These are phyloP conservation scores for Heterohyrax brucei DNA, from an alignment of 2,797 vertebrate species.

Conservation along the genomic window DNA sequence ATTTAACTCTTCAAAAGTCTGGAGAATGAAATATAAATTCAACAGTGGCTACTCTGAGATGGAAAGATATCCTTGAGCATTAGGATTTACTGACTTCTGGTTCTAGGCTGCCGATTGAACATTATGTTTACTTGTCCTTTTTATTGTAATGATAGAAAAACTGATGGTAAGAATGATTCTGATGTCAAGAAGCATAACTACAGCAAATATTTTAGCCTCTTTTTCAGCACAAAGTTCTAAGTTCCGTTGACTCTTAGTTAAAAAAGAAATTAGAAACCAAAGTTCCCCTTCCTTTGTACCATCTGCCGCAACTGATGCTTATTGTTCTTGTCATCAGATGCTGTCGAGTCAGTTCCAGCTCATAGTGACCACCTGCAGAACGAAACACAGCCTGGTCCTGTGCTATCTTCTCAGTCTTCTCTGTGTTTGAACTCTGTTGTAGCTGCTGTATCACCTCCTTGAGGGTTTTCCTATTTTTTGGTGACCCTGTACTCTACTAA, in stretches of 20 bases:
- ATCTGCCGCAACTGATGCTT: background rate
- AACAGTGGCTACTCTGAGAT: background rate
- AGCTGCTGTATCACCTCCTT: too few relatives aligned
- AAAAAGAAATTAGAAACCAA: background rate
- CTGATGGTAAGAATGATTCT: background rate
- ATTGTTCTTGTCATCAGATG: too few relatives aligned
- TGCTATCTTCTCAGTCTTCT: too few relatives aligned
- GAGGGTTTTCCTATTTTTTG: too few relatives aligned
- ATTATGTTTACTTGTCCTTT: background rate
- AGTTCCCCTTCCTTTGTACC: too few relatives aligned
- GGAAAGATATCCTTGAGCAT: background rate
- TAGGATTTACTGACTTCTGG: background rate
- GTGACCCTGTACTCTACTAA: too few relatives aligned
- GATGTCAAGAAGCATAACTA: background rate
- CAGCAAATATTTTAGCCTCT: background rate
- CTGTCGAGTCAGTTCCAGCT: too few relatives aligned
- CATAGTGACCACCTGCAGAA: too few relatives aligned
- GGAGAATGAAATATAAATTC: too few relatives aligned
- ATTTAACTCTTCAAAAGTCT: too few relatives aligned
- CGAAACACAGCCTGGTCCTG: too few relatives aligned
- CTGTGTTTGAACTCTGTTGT: too few relatives aligned
- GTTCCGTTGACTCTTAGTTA: background rate
- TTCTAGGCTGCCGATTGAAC: background rate
- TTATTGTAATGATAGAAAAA: background rate
- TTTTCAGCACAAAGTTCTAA: background rate